Percentiles rank a stretch among this genome's conserved stretches.
These are phyloP conservation scores for Danio aesculapii DNA, from an alignment of 2,797 vertebrate species.

Conservation along the genomic window DNA sequence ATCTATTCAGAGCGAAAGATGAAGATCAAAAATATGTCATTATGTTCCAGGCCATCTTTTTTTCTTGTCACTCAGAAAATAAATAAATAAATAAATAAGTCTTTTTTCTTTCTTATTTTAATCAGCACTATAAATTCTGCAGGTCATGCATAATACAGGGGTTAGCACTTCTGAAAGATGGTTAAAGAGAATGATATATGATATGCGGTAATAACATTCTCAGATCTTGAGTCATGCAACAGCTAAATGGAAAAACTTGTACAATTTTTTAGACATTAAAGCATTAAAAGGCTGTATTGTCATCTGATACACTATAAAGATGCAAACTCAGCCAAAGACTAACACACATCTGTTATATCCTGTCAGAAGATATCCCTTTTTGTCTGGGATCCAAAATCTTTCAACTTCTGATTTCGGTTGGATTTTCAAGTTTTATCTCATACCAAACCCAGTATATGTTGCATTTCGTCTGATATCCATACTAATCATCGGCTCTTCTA, in stretches of 20 bases:
- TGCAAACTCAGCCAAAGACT: neutral
- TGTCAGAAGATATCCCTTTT: neutral
- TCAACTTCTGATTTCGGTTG: neutral
- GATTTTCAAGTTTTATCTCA: neutral
- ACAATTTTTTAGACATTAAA: neutral
- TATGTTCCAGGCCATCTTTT: neutral
- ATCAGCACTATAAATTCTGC: slow-evolving; percentile 1
- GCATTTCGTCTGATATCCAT: neutral
- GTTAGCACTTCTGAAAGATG: neutral
- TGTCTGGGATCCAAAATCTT: neutral
- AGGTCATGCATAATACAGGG: slow-evolving; percentile 30
- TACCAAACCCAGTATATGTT: neutral
- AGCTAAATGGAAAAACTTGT: neutral
- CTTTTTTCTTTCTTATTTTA: neutral
- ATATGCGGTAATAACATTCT: neutral
- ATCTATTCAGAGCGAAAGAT: neutral
- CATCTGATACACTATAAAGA: slow-evolving; percentile 5
- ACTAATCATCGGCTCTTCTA: neutral
- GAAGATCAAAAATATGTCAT: slow-evolving; percentile 12
- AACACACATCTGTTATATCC: neutral
- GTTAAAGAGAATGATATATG: slow-evolving; percentile 7
- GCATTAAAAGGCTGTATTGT: neutral
- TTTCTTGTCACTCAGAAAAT: neutral
- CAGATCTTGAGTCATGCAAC: neutral
- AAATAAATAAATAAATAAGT: neutral